Evolutionary conservation across 2,797 vertebrate genomes (phyloP), one percentile per base, ranked within the genome.

Genomic region (Poecilia velifera): DNA sequence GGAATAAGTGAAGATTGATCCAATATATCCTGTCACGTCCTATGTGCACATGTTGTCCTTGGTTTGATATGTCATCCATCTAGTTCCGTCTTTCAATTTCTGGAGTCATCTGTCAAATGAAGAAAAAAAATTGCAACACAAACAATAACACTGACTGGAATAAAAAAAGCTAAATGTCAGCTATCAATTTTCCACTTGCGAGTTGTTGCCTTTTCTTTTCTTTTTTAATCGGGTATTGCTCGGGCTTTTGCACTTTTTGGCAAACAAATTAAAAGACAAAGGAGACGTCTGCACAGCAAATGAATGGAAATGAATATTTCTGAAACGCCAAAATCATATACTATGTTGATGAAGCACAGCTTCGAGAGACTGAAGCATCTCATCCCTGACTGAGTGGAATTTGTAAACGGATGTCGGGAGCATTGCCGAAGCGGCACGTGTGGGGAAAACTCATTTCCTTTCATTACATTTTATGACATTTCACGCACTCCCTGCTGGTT

Each of bases 381-480:
- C 72, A 72, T 77, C 51, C 43, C 6, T 28, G 74, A 71, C 79
- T 78, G 80, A 74, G 79, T 73, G 73, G 72, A 62, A 66, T 81
- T 3, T 75, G 70, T 72, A 80, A 80, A 76, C 70, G 55, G 82
- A 74, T 36, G 71, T 74, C 57, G 1, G 13, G 45, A 16, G 36
- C 57, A 7, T 31, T 22, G 76, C 73, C 39, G 59, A 84, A 82
- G 81, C 25, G 51, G 57, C 13, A 34, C 51, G 22, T n/a, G 74
- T 18, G 72, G 43, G 84, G 64, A 25, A 64, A 86, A 82, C 68
- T 53, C 6, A 80, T 71, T 76, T 80, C 47, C 66, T 78, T 83
- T 86, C 76, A 88, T 86, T 82, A 77, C 55, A 47, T 89, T 84
- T 87, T 36, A 45, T 82, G 86, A 77, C 85, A 82, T 76, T 87